Conservation (phyloP, 2,113 vertebrate species). For the Silurus meridionalis region DNA sequence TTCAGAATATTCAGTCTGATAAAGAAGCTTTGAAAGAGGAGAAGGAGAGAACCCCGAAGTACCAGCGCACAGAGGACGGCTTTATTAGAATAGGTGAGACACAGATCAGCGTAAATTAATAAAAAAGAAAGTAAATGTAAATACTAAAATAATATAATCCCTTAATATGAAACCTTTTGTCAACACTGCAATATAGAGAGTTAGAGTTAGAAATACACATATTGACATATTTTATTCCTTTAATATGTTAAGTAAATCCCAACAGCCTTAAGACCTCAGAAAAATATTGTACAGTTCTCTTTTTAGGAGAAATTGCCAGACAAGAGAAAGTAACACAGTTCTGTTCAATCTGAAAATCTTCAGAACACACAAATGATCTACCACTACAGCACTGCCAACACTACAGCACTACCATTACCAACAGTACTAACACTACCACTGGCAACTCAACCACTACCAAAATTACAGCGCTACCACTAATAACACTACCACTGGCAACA, state of each 20-base stretch:
- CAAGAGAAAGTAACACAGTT: neutral
- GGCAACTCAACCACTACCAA: too few relatives aligned
- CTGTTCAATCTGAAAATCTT: neutral
- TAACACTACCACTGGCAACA: too few relatives aligned
- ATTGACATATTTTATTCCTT: neutral
- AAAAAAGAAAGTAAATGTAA: neutral
- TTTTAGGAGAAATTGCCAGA: neutral
- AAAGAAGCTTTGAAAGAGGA: constrained; percentile 92
- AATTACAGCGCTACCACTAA: too few relatives aligned
- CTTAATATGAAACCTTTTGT: neutral
- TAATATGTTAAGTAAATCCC: neutral
- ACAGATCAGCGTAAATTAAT: neutral
- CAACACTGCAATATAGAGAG: neutral
- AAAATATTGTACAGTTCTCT: neutral
- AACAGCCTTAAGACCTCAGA: neutral
- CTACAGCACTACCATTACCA: too few relatives aligned
- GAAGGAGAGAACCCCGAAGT: constrained; percentile 77
- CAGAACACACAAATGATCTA: neutral
- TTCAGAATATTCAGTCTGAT: constrained; percentile 90
- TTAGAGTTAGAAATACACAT: too few relatives aligned
- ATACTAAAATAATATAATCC: neutral
- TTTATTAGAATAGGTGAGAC: constrained; percentile 91
- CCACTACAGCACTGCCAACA: too few relatives aligned
- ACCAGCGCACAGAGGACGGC: constrained; percentile 86
- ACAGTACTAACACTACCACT: too few relatives aligned